phyloP scores from a whole-genome alignment of 2,888 invertebrate species.

The Spodoptera picta region DNA sequence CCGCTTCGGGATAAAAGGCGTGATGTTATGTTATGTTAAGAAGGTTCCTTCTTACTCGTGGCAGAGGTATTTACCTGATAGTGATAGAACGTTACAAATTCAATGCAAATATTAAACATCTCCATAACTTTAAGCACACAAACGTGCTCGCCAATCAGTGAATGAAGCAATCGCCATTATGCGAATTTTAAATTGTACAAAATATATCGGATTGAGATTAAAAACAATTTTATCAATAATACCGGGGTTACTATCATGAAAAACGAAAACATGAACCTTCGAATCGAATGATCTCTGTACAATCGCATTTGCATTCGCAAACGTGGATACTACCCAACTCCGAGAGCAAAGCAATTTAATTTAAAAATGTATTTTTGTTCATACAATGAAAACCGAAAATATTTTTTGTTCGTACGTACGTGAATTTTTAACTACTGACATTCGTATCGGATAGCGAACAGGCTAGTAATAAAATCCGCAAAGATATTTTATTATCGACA shows the following conservation, averaged over 20 bases:
- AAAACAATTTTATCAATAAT: constrained; percentile 13
- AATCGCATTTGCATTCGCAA: constrained; percentile 48
- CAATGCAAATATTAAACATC: too few relatives aligned
- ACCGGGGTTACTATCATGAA: constrained; percentile 4
- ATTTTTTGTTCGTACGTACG: constrained; percentile 26
- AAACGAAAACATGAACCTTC: constrained; percentile 14
- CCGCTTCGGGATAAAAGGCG: too few relatives aligned
- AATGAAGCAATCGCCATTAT: too few relatives aligned
- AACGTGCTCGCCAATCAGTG: too few relatives aligned
- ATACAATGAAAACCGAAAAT: constrained; percentile 23
- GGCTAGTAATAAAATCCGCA: constrained; percentile 34
- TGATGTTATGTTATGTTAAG: too few relatives aligned
- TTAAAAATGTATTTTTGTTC: constrained; percentile 34
- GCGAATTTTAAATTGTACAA: too few relatives aligned
- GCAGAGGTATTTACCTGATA: too few relatives aligned
- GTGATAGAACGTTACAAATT: too few relatives aligned
- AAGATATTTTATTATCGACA: constrained; percentile 37
- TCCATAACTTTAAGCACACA: too few relatives aligned
- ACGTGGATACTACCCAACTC: constrained; percentile 28
- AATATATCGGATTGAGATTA: background rate
- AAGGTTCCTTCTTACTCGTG: too few relatives aligned
- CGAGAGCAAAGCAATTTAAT: constrained; percentile 38
- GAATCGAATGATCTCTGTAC: constrained; percentile 37
- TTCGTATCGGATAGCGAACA: constrained; percentile 33
- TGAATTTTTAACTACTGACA: constrained; percentile 39